These are phyloP conservation scores for Dasypogon diadema DNA, from an alignment of 2,888 invertebrate species.

Conservation along the genomic window DNA sequence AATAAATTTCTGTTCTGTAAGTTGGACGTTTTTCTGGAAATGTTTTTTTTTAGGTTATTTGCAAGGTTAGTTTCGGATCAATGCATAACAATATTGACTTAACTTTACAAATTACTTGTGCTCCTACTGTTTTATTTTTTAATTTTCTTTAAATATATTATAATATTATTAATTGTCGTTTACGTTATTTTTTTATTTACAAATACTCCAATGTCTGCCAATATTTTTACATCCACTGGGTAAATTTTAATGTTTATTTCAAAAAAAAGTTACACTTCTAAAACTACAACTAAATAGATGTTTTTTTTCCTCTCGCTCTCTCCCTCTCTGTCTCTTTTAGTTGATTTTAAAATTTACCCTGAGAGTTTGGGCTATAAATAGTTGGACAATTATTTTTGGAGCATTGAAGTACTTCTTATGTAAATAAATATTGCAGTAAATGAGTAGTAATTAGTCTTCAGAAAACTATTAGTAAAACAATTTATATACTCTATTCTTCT, in stretches of 20 bases:
- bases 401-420: not conserved
- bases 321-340: too few relatives aligned
- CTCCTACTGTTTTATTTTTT: not conserved
- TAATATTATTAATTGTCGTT: not conserved
- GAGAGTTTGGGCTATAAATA: too few relatives aligned
- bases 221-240: not conserved
- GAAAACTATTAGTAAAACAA: not conserved
- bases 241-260: too few relatives aligned
- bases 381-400: not conserved
- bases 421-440: not conserved
- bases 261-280: too few relatives aligned
- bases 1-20: not conserved
- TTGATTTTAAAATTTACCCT: too few relatives aligned
- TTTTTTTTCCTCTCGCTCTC: too few relatives aligned
- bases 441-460: not conserved
- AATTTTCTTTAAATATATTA: not conserved
- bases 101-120: slow-evolving; percentile 18
- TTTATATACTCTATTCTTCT: not conserved
- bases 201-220: not conserved
- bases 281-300: too few relatives aligned
- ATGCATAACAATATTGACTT: slow-evolving; percentile 11
- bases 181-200: not conserved
- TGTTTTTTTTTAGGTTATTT: not conserved
- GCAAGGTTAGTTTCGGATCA: slow-evolving; percentile 6
- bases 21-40: slow-evolving; percentile 15